phyloP scores from a whole-genome alignment of 37 sponge, comb jelly and placozoan genomes.

The Geodia barretti region DNA sequence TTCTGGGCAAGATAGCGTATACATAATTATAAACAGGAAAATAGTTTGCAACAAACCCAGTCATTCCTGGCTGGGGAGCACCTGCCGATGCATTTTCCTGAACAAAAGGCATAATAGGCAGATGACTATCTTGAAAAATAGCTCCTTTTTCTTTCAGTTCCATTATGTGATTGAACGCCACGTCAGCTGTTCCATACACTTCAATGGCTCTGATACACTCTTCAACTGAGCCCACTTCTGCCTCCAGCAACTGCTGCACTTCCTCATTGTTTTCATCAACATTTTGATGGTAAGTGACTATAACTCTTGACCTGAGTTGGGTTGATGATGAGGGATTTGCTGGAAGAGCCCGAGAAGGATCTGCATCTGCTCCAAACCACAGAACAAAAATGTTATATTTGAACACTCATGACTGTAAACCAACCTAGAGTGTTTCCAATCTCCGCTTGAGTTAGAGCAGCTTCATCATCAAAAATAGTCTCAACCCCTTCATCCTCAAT shows the following conservation, averaged over 20 bases:
- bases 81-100: too few relatives aligned
- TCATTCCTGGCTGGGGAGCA: background rate
- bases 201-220: conserved; percentile 21
- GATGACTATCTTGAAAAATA: too few relatives aligned
- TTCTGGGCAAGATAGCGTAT: background rate
- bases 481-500: background rate
- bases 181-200: background rate
- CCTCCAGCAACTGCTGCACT: conserved; percentile 18
- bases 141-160: too few relatives aligned
- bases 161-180: conserved; percentile 12
- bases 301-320: background rate
- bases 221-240: conserved; percentile 3
- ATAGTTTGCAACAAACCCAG: background rate
- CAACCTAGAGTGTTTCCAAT: too few relatives aligned
- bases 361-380: too few relatives aligned
- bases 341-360: too few relatives aligned
- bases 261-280: conserved; percentile 20
- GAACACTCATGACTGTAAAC: too few relatives aligned
- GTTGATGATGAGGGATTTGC: background rate
- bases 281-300: background rate
- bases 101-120: too few relatives aligned
- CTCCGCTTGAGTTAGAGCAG: background rate
- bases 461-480: background rate
- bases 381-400: too few relatives aligned
- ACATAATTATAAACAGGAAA: background rate